Evolutionary conservation across 2,888 invertebrate genomes (phyloP).

Genomic region (Clivina fossor): DNA sequence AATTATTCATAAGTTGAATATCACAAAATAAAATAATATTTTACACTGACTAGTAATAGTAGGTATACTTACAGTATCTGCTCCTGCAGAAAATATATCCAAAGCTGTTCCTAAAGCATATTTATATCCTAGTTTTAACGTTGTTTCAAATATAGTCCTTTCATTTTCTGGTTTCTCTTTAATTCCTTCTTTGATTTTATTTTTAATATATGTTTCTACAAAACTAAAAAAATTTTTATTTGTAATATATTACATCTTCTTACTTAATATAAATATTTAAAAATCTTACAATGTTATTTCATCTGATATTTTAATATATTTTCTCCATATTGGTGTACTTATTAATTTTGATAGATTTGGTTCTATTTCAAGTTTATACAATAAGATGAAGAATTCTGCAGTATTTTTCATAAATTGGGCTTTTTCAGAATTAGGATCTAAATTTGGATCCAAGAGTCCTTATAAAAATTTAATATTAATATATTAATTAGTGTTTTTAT

Average conservation of each 20-base stretch:
- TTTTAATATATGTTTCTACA: no score
- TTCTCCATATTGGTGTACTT: constrained; percentile 47
- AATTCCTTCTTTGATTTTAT: constrained; percentile 42
- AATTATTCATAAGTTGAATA: no score
- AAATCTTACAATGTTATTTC: constrained; percentile 49
- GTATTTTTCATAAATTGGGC: constrained; percentile 52
- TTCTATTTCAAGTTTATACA: constrained; percentile 47
- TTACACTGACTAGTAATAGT: no score
- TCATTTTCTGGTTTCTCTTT: constrained; percentile 52
- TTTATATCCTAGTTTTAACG: constrained; percentile 60
- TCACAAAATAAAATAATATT: no score
- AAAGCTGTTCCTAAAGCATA: constrained; percentile 67
- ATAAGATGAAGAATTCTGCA: constrained; percentile 43
- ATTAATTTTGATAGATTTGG: constrained; percentile 48
- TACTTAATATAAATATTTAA: constrained; percentile 1
- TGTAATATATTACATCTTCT: constrained; percentile 8
- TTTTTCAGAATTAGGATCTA: constrained; percentile 46
- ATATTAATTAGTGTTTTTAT: no score
- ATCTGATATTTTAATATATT: constrained; percentile 49
- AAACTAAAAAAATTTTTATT: constrained; percentile 38
- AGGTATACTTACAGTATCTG: constrained; percentile 64
- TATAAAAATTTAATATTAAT: no score
- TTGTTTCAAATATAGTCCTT: constrained; percentile 65
- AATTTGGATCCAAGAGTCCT: constrained; percentile 51
- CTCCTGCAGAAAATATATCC: constrained; percentile 70